Evolutionary conservation across 2,888 invertebrate species (phyloP), one percentile per base, ranked within the genome.

Genomic region (Crepidodera aurea): DNA sequence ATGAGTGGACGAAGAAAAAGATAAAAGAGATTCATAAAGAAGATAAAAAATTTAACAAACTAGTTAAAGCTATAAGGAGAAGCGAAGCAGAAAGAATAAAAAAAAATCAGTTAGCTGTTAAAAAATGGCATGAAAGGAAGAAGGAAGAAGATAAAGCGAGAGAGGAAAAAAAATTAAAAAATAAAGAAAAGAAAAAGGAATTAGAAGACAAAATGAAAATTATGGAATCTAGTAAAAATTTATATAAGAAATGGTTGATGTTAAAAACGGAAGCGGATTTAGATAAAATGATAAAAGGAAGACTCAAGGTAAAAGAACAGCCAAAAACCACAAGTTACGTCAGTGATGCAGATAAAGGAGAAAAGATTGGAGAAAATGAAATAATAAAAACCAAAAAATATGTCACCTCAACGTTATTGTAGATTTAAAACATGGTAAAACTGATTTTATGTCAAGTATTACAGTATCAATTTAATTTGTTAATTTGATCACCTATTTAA

Each of bases 161-260:
- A 3, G 27, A 48, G 27, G 16, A 48, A 10, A 13, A n/a, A 12
- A 48, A 15, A 29, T 6, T 19, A 8, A 19, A 16, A 25, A 13
- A 27, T 1, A 8, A n/a, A 8, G 13, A 27, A 8, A 25, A 15
- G 48, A 12, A n/a, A n/a, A 13, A 27, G 29, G 13, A 27, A 15
- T 27, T 27, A 13, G 48, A 48, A 16, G 16, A 27, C 2, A 16
- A 27, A 16, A 12, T 13, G 10, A 48, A 48, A n/a, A 12, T 48
- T 13, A 3, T 12, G 8, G 48, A 48, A 15, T 27, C 48, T 7
- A 48, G 48, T 29, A 27, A 8, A 16, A 48, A 48, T 19, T 48
- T 48, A 29, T 48, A 48, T 13, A 8, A n/a, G 22, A 48, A 48
- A 27, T 48, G 48, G 48, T 29, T 48, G 10, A 48, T 19, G n/a